Evolutionary conservation across 2,797 vertebrate species (phyloP).

Genomic region (Myotis pilosus): DNA sequence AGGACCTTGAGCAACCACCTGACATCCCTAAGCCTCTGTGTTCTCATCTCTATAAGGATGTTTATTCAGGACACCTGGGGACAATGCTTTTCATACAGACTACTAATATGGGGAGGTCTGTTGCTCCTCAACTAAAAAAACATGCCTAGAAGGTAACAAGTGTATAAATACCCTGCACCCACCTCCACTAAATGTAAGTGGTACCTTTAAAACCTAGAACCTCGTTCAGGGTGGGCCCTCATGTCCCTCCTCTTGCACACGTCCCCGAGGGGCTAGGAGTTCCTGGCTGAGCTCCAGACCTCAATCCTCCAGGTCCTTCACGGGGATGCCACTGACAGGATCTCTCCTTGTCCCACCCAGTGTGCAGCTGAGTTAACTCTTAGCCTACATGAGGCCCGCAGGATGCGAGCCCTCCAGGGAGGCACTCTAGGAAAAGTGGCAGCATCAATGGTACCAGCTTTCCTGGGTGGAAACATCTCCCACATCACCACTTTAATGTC

Average conservation of each 20-base stretch:
- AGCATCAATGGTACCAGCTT: fast-evolving
- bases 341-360: not conserved
- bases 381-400: too few relatives aligned
- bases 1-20: not conserved
- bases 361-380: not conserved
- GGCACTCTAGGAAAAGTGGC: fast-evolving
- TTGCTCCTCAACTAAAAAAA: not conserved
- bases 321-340: not conserved
- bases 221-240: too few relatives aligned
- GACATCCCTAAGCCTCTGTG: not conserved
- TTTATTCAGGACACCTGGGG: not conserved
- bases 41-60: not conserved
- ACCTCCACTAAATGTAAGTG: not conserved
- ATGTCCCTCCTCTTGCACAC: too few relatives aligned
- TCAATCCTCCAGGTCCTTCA: too few relatives aligned
- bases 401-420: not conserved
- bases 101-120: not conserved
- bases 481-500: not conserved
- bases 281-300: too few relatives aligned
- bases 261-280: not conserved
- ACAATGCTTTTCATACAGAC: not conserved
- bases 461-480: not conserved
- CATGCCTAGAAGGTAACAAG: not conserved
- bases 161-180: not conserved
- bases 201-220: not conserved